These are phyloP conservation scores for Ryuthela nishihirai DNA, from an alignment of 2,888 invertebrate genomes.

Conservation along the genomic window DNA sequence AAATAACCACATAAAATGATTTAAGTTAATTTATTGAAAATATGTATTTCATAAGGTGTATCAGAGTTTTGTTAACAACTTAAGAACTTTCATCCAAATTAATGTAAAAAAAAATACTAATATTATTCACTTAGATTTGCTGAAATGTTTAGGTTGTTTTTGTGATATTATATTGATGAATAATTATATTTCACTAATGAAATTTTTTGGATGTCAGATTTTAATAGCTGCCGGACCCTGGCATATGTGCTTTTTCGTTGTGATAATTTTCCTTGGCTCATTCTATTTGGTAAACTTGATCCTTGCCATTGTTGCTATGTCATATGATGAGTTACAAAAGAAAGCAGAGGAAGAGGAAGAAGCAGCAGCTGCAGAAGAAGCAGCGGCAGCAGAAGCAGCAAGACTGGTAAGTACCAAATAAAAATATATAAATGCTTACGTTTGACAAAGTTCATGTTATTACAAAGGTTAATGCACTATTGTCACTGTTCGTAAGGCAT, in stretches of 20 bases:
- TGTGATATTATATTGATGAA: too few species aligned
- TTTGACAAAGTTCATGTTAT: constrained; percentile 41
- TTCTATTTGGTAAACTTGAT: constrained; percentile 99
- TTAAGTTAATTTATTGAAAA: not conserved
- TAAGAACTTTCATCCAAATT: not conserved
- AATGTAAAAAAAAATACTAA: not conserved
- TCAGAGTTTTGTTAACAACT: not conserved
- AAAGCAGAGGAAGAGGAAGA: constrained; percentile 90
- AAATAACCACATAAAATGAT: too few species aligned
- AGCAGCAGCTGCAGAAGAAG: constrained; percentile 78
- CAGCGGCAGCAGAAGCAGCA: constrained; percentile 61
- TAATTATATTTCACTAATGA: too few species aligned
- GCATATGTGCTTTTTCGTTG: constrained; percentile 98
- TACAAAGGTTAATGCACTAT: too few species aligned
- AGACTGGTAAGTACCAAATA: constrained; percentile 14
- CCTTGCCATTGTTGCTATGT: constrained; percentile 99
- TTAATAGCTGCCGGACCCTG: constrained; percentile 92
- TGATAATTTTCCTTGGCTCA: constrained; percentile 97
- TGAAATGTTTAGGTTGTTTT: not conserved
- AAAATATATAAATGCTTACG: constrained; percentile 41
- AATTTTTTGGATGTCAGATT: constrained; percentile 67
- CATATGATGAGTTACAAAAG: constrained; percentile 97
- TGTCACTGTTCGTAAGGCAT: too few species aligned
- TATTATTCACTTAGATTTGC: not conserved
- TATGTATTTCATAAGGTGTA: not conserved